phyloP scores from a whole-genome alignment of 2,113 vertebrate genomes.

The Halichoerus grypus region DNA sequence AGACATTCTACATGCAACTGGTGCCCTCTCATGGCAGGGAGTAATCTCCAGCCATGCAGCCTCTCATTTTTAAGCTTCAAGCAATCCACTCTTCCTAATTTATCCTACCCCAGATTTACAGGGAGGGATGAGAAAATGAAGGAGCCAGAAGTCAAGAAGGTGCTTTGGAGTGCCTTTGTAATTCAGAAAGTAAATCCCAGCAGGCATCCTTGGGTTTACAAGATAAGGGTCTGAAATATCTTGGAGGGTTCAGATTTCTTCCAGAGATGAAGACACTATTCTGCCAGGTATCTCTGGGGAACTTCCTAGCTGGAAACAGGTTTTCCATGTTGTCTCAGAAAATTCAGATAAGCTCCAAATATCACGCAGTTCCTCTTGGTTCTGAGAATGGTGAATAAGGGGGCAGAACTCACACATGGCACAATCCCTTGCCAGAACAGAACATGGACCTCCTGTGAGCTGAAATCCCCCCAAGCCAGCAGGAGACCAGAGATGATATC shows the following conservation, averaged over 20 bases:
- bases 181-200: background rate
- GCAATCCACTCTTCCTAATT: background rate
- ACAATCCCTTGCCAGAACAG: background rate
- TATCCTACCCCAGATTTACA: background rate
- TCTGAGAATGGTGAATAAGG: background rate
- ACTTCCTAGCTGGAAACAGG: background rate
- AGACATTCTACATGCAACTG: background rate
- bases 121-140: background rate
- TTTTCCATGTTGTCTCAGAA: background rate
- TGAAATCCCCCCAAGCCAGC: background rate
- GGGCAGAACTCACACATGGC: too few species aligned
- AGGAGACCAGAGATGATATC: background rate
- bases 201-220: background rate
- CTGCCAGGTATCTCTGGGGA: background rate
- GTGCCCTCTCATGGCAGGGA: slow-evolving; percentile 69
- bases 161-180: background rate
- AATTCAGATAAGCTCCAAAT: background rate
- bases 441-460: fast-evolving
- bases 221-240: background rate
- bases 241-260: background rate
- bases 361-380: background rate
- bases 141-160: background rate
- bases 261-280: background rate
- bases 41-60: background rate
- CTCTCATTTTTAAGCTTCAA: background rate